These are phyloP conservation scores for Blomia tropicalis DNA, from an alignment of 2,888 invertebrate genomes.

Conservation along the genomic window DNA sequence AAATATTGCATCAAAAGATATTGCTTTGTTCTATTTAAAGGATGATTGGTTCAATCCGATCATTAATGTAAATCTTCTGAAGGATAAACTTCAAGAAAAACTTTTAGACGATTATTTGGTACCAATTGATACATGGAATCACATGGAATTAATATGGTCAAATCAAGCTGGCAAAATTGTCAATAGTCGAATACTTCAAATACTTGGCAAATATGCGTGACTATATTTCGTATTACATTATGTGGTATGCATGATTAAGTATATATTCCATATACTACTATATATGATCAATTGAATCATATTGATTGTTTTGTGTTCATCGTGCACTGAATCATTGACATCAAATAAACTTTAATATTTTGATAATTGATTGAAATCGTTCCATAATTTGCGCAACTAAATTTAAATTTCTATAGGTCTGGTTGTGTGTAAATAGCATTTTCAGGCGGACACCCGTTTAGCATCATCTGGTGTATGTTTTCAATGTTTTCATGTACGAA, in stretches of 20 bases:
- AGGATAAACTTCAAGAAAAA: not conserved
- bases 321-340: too few relatives aligned
- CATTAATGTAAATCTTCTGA: not conserved
- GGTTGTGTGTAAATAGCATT: too few relatives aligned
- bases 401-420: too few relatives aligned
- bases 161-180: conserved; percentile 1
- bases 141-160: conserved; percentile 21
- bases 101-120: conserved; percentile 16
- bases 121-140: conserved; percentile 10
- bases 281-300: too few relatives aligned
- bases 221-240: too few relatives aligned
- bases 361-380: too few relatives aligned
- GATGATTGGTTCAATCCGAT: not conserved
- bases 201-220: not conserved
- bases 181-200: conserved; percentile 1
- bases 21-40: not conserved
- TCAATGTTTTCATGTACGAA: too few relatives aligned
- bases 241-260: not conserved
- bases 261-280: not conserved
- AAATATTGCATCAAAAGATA: not conserved
- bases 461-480: too few relatives aligned
- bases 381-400: too few relatives aligned
- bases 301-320: too few relatives aligned
- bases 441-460: too few relatives aligned
- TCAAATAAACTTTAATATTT: too few relatives aligned